Percentiles rank a stretch among this genome's conserved stretches.
phyloP scores from a whole-genome alignment of 2,888 invertebrate genomes.

The Steinernema carpocapsae region DNA sequence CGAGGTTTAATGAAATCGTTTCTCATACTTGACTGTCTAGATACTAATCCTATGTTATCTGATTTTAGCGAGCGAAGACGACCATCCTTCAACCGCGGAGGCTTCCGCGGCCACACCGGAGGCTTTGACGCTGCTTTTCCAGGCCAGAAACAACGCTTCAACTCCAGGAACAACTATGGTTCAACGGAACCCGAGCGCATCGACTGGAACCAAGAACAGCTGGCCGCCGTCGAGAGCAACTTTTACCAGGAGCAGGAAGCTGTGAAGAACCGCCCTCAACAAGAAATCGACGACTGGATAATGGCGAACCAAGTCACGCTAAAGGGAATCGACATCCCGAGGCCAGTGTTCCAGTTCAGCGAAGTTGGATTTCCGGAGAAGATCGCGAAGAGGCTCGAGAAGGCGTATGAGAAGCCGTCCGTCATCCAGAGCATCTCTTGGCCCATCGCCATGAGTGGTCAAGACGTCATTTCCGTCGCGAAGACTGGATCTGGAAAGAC shows the following conservation, averaged over 20 bases:
- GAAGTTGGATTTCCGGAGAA: conserved; percentile 81
- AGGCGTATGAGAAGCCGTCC: conserved; percentile 66
- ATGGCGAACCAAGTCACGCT: conserved; percentile 83
- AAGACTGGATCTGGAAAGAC: conserved; percentile 83
- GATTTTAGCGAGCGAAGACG: too few relatives aligned
- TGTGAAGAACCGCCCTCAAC: conserved; percentile 42
- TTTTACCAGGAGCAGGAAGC: conserved; percentile 46
- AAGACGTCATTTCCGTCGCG: conserved; percentile 93
- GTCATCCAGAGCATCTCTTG: conserved; percentile 83
- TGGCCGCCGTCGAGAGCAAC: conserved; percentile 45
- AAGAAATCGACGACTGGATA: conserved; percentile 75
- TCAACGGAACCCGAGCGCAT: conserved; percentile 21
- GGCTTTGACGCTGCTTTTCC: too few relatives aligned
- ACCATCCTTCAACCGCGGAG: too few relatives aligned
- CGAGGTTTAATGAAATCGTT: too few relatives aligned
- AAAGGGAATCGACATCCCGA: conserved; percentile 81
- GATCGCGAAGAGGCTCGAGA: conserved; percentile 37
- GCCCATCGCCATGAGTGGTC: conserved; percentile 88
- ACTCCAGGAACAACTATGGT: too few relatives aligned
- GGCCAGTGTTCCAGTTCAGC: conserved; percentile 85
- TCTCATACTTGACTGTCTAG: too few relatives aligned
- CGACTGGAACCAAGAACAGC: conserved; percentile 41
- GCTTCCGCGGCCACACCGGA: too few relatives aligned
- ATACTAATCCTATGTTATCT: too few relatives aligned
- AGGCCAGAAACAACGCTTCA: too few relatives aligned